Evolutionary conservation across 2,113 vertebrate genomes (phyloP).

Genomic region (Pygoscelis antarcticus): DNA sequence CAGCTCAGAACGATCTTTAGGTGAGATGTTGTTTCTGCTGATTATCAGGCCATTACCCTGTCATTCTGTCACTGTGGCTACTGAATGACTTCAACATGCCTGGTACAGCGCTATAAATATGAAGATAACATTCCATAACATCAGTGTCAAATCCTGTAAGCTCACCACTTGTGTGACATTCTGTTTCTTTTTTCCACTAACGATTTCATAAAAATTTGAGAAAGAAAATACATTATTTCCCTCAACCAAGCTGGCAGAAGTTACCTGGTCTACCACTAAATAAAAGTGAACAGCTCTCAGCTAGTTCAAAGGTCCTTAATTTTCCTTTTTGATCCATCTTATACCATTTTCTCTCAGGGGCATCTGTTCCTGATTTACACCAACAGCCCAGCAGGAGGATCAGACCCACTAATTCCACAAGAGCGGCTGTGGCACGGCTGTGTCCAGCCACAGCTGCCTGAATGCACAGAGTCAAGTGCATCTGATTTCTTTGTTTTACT

Average conservation of each 20-base stretch:
- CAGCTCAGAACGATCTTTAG: background rate
- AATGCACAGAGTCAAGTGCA: background rate
- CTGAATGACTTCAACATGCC: background rate
- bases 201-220: background rate
- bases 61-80: background rate
- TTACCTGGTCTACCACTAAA: background rate
- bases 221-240: background rate
- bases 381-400: background rate
- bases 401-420: background rate
- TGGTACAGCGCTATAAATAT: background rate
- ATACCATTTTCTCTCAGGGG: background rate
- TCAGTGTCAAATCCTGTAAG: background rate
- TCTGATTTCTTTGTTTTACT: slow-evolving; percentile 47
- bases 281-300: background rate
- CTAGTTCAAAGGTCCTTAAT: background rate
- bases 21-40: background rate
- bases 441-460: background rate
- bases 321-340: background rate
- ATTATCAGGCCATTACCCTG: background rate
- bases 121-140: background rate
- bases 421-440: background rate
- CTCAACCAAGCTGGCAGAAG: background rate
- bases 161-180: background rate
- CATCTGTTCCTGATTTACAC: background rate
- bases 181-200: background rate